Evolutionary conservation across 1,140 invertebrate genomes (phyloP), one percentile per base, ranked within the genome.

Genomic region (Archegozetes longisetosus): DNA sequence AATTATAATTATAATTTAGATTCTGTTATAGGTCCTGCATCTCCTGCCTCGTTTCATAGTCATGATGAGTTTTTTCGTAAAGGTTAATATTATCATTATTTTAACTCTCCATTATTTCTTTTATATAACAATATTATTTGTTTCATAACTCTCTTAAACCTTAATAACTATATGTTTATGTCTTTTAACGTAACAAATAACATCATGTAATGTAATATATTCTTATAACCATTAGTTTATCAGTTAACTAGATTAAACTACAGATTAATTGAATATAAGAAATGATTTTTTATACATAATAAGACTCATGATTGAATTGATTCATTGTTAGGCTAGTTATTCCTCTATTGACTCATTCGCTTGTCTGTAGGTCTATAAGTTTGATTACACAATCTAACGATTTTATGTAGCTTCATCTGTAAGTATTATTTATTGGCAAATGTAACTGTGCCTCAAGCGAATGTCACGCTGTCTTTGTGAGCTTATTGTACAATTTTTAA

Each of bases 11-110:
- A 73, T 47, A 77, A 79, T 62, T 68, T 81, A 64, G 70, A 78
- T 24, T 72, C 77, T 62, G 68, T 73, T 29, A 66, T 68, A 14
- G 80, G 79, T 0, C 80, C 79, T n/a, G 56, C 66, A 1, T 59
- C 53, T 2, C 72, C 75, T 17, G 70, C 78, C 50, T 73, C 75
- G 20, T 65, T 68, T 65, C 80, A 82, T 64, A 69, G 68, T 53
- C 64, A 70, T 25, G 76, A 82, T 66, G 79, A 80, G 66, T 77
- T 77, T 59, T 78, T 78, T 68, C 79, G 81, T 62, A 74, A 75
- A 68, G 76, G 78, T 66, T 59, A 48, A 27, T 29, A 20, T 4
- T 20, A 26, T 4, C 29, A n/a, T n/a, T 53, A n/a, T 17, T 4
- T 32, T 22, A 23, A 6, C 17, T 1, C 13, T 46, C 40, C 26